These are phyloP conservation scores for Oplegnathus fasciatus DNA, from an alignment of 2,113 vertebrate genomes.

Conservation along the genomic window DNA sequence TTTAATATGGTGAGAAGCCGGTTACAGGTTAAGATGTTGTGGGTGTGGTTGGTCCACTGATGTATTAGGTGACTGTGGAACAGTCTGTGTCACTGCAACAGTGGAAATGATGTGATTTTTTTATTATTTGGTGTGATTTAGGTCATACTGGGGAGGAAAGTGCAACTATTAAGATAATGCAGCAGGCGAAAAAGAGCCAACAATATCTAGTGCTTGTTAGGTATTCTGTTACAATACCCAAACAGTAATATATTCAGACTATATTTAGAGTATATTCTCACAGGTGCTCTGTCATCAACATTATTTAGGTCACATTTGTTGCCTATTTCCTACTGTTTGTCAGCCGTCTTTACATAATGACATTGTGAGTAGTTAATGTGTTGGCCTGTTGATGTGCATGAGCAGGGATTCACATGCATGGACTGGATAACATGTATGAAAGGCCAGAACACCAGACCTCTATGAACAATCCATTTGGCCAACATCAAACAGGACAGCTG, in stretches of 20 bases:
- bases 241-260: background rate
- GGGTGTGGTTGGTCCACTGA: background rate
- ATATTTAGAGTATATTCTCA: no score
- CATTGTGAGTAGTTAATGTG: no score
- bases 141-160: background rate
- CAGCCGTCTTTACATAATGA: background rate
- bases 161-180: background rate
- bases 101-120: background rate
- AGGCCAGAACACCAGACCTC: no score
- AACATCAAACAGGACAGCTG: no score
- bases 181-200: background rate
- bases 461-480: no score
- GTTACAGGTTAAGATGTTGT: background rate
- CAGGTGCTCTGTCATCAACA: background rate
- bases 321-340: background rate
- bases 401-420: background rate
- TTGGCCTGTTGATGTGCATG: no score
- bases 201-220: background rate
- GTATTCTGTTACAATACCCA: background rate
- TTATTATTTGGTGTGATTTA: background rate
- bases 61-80: background rate
- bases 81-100: background rate
- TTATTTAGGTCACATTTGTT: background rate
- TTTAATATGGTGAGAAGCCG: constrained; percentile 95
- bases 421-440: background rate